Evolutionary conservation across 2,797 vertebrate species (phyloP), one percentile per base, ranked within the genome.

Genomic region (Ptychadena robeensis): DNA sequence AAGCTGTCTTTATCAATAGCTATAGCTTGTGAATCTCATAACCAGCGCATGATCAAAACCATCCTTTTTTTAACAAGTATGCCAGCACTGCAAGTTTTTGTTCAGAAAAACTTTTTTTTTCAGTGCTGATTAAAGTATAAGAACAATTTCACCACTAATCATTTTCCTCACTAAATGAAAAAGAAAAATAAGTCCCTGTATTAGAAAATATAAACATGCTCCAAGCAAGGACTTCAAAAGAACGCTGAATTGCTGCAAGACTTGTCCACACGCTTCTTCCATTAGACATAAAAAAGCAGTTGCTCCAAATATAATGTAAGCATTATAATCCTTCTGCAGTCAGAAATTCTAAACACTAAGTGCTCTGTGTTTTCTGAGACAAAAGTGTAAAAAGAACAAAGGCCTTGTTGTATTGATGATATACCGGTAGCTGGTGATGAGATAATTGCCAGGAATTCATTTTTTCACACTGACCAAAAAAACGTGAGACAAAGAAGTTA

Each of bases 321-420:
- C 75, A 67, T 78, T 78, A 67, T 78, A 78, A 78, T 78, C 75
- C 75, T 48, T 78, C 64, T 34, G 64, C 75, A 53, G 75, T 78
- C 64, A 78, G 38, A 78, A 68, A 78, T 78, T 78, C 75, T 64
- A 78, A 53, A 57, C 38, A 32, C 64, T 78, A 67, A 66, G 75
- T 48, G 75, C 30, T 53, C 75, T 78, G 75, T 32, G 14, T 32
- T 67, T 78, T 78, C 75, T 34, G 64, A 78, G 75, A 67, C 75
- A 78, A 78, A 78, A 78, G 75, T 78, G 75, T 78, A 67, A 78
- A 31, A 78, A 78, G 64, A 78, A 78, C 75, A 78, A 78, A 78
- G 75, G 64, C 30, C 75, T 53, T 68, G 75, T 78, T 78, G 75
- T 67, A 78, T 53, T 18, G 75, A 78, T 68, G 64, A 68, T 53